Base-by-base conservation (phyloP, 2,113 vertebrate genomes). In the Microcebus lehilahytsara region DNA sequence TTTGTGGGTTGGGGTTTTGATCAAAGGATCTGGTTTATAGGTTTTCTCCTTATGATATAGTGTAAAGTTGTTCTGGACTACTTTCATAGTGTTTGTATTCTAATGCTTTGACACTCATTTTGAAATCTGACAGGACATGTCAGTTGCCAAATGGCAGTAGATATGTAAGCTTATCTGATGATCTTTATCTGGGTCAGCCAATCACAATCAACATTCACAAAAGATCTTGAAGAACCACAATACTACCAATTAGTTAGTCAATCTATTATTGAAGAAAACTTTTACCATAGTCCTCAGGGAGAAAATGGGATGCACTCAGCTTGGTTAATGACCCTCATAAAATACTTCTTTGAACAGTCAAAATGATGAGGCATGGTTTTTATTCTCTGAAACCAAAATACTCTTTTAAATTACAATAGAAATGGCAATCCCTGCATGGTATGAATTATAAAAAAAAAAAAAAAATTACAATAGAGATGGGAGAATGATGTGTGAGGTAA, bases 331-430 rank as follows among this genome's bases (percentile, higher is more conserved):
- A 69, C n/a, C 25, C 90, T 92, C 81, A 85, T 40, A 66, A 91
- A 81, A 64, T 42, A 51, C 12, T 85, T 83, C 25, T 74, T 85
- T 85, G 46, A 69, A 85, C 20, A 86, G 53, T 93, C 79, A 91
- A 79, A 64, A 91, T 66, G 22, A 93, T 66, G 32, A 85, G 77
- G 37, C 20, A 64, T 25, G 9, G 19, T 25, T 91, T 94, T 96
- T 79, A 58, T 58, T 81, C 19, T 74, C 69, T 75, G 58, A 88
- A 92, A 93, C 37, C 16, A 85, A 93, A 92, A 60, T 46, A 51
- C n/a, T 87, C 67, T 78, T 91, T 77, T 46, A 95, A 94, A 87
- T 67, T 51, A 80, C 1, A 80, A n/a, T 37, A 80, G 75, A 81
- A 89, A 40, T 74, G 27, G 27, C 30, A 64, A 64, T 64, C 11